Conservation (phyloP, 2,113 vertebrate species). For the Poeciliopsis prolifica region DNA sequence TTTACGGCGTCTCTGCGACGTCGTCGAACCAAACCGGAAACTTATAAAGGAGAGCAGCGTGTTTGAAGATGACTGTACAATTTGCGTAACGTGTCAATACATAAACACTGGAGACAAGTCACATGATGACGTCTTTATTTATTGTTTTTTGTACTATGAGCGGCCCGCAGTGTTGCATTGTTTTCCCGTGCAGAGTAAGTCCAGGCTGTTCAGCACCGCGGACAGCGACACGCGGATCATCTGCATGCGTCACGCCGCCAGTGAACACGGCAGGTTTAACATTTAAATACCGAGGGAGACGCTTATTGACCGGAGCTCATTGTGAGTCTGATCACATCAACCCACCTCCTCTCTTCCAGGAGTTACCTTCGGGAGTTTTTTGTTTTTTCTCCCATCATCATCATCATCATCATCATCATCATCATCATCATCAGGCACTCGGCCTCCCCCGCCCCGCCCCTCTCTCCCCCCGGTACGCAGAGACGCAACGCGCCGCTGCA, state of each 20-base stretch:
- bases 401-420: slow-evolving; percentile 20
- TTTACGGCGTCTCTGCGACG: neutral
- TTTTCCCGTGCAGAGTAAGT: no score
- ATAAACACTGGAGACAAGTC: neutral
- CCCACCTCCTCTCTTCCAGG: slow-evolving; percentile 25
- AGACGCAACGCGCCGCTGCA: slow-evolving; percentile 75
- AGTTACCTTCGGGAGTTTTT: slow-evolving; percentile 63
- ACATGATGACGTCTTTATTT: neutral
- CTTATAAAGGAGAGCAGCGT: neutral
- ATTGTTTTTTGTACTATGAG: neutral
- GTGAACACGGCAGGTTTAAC: neutral
- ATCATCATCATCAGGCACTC: slow-evolving; percentile 32
- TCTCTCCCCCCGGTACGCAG: slow-evolving; percentile 28
- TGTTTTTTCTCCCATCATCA: neutral
- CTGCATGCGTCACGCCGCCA: neutral
- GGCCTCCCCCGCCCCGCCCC: slow-evolving; percentile 46
- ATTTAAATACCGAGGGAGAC: slow-evolving; percentile 11
- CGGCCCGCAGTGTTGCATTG: no score
- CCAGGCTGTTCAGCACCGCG: slow-evolving; percentile 60
- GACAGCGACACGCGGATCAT: slow-evolving; percentile 44
- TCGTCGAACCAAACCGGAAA: neutral
- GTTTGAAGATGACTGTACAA: no score
- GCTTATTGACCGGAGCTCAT: slow-evolving; percentile 31
- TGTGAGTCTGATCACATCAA: slow-evolving; percentile 49
- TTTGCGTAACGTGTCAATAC: no score